These are phyloP conservation scores for Strongylocentrotus purpuratus DNA, from an alignment of 35 echinoderm and acorn worm genomes.

Conservation along the genomic window DNA sequence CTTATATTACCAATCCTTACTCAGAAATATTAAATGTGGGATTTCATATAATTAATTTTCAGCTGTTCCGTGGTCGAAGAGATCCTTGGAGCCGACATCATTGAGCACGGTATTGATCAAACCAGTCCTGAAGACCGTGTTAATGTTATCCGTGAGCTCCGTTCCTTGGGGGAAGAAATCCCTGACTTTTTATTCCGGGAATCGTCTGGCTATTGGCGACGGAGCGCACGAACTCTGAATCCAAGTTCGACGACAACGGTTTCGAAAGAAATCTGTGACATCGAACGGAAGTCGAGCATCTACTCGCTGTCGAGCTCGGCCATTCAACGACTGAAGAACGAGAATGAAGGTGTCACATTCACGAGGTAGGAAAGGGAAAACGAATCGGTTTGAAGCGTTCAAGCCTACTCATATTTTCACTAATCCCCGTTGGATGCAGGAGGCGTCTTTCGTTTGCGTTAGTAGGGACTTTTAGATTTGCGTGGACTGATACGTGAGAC, in stretches of 20 bases:
- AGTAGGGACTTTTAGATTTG: no score
- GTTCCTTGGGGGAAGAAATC: conserved; percentile 39
- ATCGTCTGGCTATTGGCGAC: background rate
- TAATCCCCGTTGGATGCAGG: no score
- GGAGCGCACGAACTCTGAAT: background rate
- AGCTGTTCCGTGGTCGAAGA: conserved; percentile 79
- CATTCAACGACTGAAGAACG: background rate
- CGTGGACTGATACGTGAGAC: no score
- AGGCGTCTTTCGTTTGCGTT: no score
- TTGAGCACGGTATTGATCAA: conserved; percentile 87
- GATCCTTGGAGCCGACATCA: conserved; percentile 88
- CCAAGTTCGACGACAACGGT: background rate
- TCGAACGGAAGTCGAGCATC: background rate
- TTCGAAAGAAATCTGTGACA: background rate
- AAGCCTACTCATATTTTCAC: no score
- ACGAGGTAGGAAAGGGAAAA: background rate
- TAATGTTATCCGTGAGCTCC: conserved; percentile 53
- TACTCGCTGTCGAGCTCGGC: background rate
- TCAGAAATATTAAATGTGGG: background rate
- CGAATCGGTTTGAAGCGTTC: no score
- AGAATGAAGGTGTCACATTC: background rate
- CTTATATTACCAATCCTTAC: background rate
- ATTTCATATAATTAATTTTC: background rate
- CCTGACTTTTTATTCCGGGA: background rate
- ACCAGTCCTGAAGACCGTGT: conserved; percentile 49